Evolutionary conservation across 2,113 vertebrate species (phyloP), one percentile per base, ranked within the genome.

Genomic region (Cisticola juncidis): DNA sequence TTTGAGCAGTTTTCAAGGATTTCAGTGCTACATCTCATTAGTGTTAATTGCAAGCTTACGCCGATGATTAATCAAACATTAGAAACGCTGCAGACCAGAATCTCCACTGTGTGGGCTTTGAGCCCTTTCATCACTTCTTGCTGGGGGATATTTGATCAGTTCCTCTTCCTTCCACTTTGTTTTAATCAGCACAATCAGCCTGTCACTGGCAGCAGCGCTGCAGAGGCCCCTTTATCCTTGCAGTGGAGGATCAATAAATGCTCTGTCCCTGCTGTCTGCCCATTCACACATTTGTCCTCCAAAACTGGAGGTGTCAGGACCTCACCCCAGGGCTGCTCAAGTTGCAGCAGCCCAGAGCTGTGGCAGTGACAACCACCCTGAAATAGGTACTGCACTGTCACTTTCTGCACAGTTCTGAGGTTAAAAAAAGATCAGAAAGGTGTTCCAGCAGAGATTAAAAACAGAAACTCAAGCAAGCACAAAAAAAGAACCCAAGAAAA

Each of bases 91-190:
- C 70, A 80, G 68, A 77, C 64, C 71, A 35, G 47, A 20, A 26
- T 77, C 79, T 91, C 19, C 53, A 33, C 58, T 44, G 12, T 70
- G 60, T 74, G 92, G 74, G 90, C 44, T 92, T 58, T 64, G 56
- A 93, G 73, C 9, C 40, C 47, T 76, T 96, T 81, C 78, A 54
- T 51, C 57, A 19, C 58, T 90, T 42, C 68, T 81, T 93, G 69
- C 68, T 87, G 76, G 87, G 80, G 72, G 70, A 83, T 69, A 76
- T 81, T 78, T 96, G 93, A 88, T 88, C 69, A 35, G 68, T 77
- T 91, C 64, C 42, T 88, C 69, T 77, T 66, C 3, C 5, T 68
- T 95, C 74, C 64, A 15, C 68, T 85, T 85, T 51, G 71, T 68
- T 95, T 81, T 78, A 88, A 86, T 84, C 85, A 84, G 79, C 88